Percentiles rank a stretch among this genome's conserved stretches.
These are phyloP conservation scores for Climacteris rufus DNA, from an alignment of 2,113 vertebrate species.

Conservation along the genomic window DNA sequence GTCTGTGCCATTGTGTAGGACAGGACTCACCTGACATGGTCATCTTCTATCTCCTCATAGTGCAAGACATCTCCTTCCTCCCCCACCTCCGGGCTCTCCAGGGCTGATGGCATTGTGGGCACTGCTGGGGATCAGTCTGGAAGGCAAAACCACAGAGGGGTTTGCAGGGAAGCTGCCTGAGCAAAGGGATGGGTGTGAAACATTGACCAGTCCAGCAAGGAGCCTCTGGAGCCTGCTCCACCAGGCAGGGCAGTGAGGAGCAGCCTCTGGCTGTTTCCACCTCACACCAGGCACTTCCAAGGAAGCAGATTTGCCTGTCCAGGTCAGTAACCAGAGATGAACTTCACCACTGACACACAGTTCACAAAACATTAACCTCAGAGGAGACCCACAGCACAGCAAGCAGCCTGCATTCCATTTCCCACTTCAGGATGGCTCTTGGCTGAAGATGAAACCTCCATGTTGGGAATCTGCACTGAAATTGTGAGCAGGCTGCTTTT, in stretches of 20 bases:
- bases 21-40: conserved; percentile 54
- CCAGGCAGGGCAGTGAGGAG: accelerated
- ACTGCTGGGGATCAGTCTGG: neutral
- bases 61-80: conserved; percentile 45
- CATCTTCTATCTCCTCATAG: conserved; percentile 4
- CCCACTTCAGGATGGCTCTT: neutral
- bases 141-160: neutral
- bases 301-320: neutral
- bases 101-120: neutral
- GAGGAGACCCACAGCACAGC: neutral
- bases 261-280: neutral
- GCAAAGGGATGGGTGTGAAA: neutral
- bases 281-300: neutral
- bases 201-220: neutral
- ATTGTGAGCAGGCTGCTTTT: neutral
- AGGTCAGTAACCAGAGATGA: neutral
- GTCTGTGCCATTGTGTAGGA: neutral
- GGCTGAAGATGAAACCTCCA: neutral
- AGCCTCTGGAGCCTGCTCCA: neutral
- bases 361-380: neutral
- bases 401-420: neutral
- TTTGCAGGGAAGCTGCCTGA: neutral
- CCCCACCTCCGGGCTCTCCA: conserved; percentile 35
- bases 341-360: neutral
- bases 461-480: neutral